Percentiles rank a stretch among this genome's conserved stretches.
These are phyloP conservation scores for Ptychoptera albimana DNA, from an alignment of 2,888 invertebrate species.

Conservation along the genomic window DNA sequence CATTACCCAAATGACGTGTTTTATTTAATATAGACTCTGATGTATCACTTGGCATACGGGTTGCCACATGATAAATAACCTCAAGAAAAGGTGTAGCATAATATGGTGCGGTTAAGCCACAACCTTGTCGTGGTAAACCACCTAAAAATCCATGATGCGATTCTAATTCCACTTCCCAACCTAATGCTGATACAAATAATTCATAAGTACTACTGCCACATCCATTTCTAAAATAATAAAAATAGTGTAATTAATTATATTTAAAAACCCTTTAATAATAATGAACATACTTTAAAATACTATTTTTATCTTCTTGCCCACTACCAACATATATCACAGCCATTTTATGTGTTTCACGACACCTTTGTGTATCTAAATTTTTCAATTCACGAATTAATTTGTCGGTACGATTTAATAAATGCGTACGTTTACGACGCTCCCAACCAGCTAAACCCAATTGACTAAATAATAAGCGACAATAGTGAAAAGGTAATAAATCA, in stretches of 20 bases:
- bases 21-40: slow-evolving; percentile 78
- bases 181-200: slow-evolving; percentile 50
- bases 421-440: slow-evolving; percentile 70
- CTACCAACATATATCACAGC: slow-evolving; percentile 97
- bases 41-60: slow-evolving; percentile 84
- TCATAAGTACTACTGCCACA: slow-evolving; percentile 90
- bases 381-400: slow-evolving; percentile 77
- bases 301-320: slow-evolving; percentile 92
- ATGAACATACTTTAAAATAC: slow-evolving; percentile 41
- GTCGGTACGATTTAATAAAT: slow-evolving; percentile 75
- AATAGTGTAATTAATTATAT: neutral
- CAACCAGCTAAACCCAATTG: slow-evolving; percentile 84
- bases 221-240: slow-evolving; percentile 50
- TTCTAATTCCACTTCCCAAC: slow-evolving; percentile 73
- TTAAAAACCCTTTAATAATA: neutral
- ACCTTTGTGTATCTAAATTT: slow-evolving; percentile 83
- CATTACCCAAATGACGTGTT: slow-evolving; percentile 93
- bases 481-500: slow-evolving; percentile 48
- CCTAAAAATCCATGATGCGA: slow-evolving; percentile 91
- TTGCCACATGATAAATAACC: slow-evolving; percentile 94
- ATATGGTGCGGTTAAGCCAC: slow-evolving; percentile 87
- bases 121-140: slow-evolving; percentile 77
- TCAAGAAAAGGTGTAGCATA: slow-evolving; percentile 86
- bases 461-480: slow-evolving; percentile 75
- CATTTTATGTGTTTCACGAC: slow-evolving; percentile 87